Evolutionary conservation across 2,888 invertebrate species (phyloP), one percentile per base, ranked within the genome.

Genomic region (Drosophila antonietae): DNA sequence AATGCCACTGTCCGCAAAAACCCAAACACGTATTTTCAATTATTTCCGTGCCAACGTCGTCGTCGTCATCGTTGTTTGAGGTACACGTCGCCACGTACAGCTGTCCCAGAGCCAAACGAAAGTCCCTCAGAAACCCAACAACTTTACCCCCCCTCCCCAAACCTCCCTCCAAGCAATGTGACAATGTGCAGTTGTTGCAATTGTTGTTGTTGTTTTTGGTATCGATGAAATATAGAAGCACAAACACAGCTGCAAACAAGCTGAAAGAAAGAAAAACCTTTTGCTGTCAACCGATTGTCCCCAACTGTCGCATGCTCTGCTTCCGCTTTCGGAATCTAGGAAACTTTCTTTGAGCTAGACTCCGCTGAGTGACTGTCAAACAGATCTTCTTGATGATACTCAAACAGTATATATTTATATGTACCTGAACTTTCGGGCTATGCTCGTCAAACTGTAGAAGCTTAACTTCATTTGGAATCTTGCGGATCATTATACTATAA

Each of bases 21-120:
- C 77, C 85, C 81, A 80, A 88, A 90, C 91, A 91, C 90, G 90
- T 91, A 88, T 88, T 90, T 89, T 86, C 91, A 90, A 91, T 91
- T 91, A 91, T 89, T 89, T 89, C 83, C 81, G 78, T 81, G 88
- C 78, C 84, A 86, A 81, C 72, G 74, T 88, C 69, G 78, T 15
- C 23, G 14, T 14, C 44, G 44, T 46, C 43, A n/a, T 43, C 46
- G 46, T 73, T 76, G 67, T 68, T 75, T 47, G 80, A 83, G 83
- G 88, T 84, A 88, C 73, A 81, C 81, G 68, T 84, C 67, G 69
- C 72, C 78, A 68, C 61, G 75, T 72, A 64, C 66, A 63, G 55
- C 52, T 62, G 75, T 68, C 51, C 65, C 63, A 52, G 43, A 62
- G 64, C 69, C 62, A 60, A 33, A 59, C 33, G 51, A 51, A 35